Evolutionary conservation across 2,888 invertebrate genomes (phyloP).

Genomic region (Camptogramma bilineatum): DNA sequence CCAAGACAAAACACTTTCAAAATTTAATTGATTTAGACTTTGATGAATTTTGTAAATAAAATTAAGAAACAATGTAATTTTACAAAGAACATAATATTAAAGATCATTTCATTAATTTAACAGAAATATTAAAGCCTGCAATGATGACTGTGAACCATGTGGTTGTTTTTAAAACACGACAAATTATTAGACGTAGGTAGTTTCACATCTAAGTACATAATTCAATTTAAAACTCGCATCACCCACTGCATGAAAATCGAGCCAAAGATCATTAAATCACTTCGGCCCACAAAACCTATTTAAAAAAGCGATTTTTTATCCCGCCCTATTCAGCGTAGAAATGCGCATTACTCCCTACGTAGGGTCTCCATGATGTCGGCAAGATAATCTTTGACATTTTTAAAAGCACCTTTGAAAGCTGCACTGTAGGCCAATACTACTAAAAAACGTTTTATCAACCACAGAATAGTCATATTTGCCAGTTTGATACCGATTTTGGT

Average conservation of each 20-base stretch:
- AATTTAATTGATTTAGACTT: too few species aligned
- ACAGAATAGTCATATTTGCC: too few species aligned
- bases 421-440: too few species aligned
- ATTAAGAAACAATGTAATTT: too few species aligned
- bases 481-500: too few species aligned
- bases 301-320: constrained; percentile 81
- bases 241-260: constrained; percentile 73
- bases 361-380: constrained; percentile 28
- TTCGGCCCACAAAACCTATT: constrained; percentile 78
- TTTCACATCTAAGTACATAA: constrained; percentile 21
- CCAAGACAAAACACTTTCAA: too few species aligned
- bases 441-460: too few species aligned
- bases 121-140: background rate
- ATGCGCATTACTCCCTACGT: constrained; percentile 45
- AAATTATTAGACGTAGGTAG: background rate
- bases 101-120: too few species aligned
- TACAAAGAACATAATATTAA: too few species aligned
- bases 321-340: constrained; percentile 55
- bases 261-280: constrained; percentile 79
- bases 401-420: background rate
- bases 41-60: too few species aligned
- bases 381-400: constrained; percentile 20
- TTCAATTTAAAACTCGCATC: constrained; percentile 62
- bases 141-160: too few species aligned
- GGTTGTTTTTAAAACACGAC: background rate